Percentiles rank a stretch among this genome's conserved stretches.
phyloP scores from a whole-genome alignment of 92 coral and sea anemone genomes.

The Actinernus sp. region DNA sequence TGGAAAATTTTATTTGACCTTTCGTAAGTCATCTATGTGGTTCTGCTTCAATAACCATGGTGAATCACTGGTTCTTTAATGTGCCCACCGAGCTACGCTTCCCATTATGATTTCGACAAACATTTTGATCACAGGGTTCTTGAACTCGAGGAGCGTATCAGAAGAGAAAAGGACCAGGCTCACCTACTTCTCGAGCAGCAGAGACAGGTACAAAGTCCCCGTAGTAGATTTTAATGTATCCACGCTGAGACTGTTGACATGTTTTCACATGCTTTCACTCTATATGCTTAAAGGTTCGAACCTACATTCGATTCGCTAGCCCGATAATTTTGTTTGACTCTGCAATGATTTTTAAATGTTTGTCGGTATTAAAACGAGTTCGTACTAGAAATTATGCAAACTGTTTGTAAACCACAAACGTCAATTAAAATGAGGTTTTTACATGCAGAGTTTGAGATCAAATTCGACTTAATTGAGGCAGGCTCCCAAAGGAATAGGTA shows the following conservation, averaged over 20 bases:
- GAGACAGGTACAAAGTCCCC: conserved; percentile 63
- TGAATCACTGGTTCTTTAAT: no score
- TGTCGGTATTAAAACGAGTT: no score
- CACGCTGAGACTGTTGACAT: not conserved
- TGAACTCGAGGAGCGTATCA: conserved; percentile 91
- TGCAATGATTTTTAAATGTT: no score
- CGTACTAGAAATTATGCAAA: no score
- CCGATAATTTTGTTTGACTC: no score
- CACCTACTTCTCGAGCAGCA: conserved; percentile 79
- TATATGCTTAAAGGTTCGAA: not conserved
- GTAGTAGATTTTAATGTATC: not conserved
- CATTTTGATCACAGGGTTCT: conserved; percentile 63
- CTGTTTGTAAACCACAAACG: no score
- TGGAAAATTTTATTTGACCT: not conserved
- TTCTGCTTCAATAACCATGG: not conserved
- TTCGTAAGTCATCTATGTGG: not conserved
- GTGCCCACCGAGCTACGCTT: no score
- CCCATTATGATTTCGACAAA: not conserved
- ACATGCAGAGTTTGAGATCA: no score
- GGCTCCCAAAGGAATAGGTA: no score
- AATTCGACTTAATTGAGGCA: no score
- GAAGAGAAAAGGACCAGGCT: conserved; percentile 90
- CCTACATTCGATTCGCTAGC: no score
- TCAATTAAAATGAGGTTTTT: no score
- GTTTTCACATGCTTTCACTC: not conserved